phyloP scores from a whole-genome alignment of 2,113 vertebrate genomes.

The Murina feae region DNA sequence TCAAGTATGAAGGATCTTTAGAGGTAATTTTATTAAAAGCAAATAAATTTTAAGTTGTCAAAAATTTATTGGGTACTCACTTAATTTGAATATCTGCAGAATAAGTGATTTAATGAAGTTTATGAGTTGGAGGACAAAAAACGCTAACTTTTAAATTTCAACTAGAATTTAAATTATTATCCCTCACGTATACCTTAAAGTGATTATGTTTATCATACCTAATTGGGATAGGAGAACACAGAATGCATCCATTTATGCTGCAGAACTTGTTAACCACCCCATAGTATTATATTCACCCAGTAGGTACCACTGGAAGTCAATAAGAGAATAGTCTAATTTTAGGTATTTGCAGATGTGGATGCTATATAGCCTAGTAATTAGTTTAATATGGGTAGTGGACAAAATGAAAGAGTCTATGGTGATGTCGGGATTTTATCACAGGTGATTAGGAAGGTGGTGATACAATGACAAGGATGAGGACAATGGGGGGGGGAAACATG shows the following conservation, averaged over 20 bases:
- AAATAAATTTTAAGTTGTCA: conserved; percentile 17
- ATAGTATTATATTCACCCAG: not conserved
- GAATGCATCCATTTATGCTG: not conserved
- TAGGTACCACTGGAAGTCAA: not conserved
- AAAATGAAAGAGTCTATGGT: not conserved
- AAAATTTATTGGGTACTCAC: not conserved
- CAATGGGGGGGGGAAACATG: not conserved
- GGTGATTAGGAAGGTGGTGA: not conserved
- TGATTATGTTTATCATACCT: not conserved
- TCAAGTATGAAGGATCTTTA: not conserved
- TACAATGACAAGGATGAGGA: not conserved
- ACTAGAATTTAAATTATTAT: not conserved
- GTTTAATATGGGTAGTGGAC: not conserved
- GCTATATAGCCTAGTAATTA: not conserved
- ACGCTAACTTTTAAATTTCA: not conserved
- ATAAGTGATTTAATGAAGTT: not conserved
- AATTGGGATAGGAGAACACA: not conserved
- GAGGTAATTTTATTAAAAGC: conserved; percentile 13
- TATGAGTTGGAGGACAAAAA: not conserved
- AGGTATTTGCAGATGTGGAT: not conserved
- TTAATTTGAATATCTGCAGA: not conserved
- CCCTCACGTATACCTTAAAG: not conserved
- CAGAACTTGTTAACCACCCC: not conserved
- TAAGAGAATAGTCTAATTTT: not conserved
- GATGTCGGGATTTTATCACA: not conserved